Percentiles rank a stretch among this genome's conserved stretches.
Evolutionary conservation across 1,140 invertebrate species (phyloP).

Genomic region (Philotrypesis tridentata): DNA sequence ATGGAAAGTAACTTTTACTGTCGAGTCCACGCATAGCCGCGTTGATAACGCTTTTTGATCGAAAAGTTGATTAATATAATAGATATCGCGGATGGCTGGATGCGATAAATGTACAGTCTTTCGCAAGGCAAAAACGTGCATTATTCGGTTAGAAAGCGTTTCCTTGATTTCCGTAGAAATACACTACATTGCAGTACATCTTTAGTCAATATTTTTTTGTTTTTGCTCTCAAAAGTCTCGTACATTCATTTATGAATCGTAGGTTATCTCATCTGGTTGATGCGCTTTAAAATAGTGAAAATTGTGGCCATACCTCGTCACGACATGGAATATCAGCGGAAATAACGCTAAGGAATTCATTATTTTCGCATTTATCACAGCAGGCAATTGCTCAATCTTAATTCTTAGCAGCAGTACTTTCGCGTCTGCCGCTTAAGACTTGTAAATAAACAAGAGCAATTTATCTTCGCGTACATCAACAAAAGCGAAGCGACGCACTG

Average conservation of each 20-base stretch:
- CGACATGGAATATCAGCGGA: too few species aligned
- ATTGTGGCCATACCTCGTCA: too few species aligned
- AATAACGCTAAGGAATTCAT: too few species aligned
- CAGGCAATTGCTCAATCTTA: too few species aligned
- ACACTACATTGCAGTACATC: too few species aligned
- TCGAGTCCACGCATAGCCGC: background rate
- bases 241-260: too few species aligned
- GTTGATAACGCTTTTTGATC: background rate
- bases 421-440: background rate
- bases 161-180: background rate
- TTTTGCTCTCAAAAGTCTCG: too few species aligned
- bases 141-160: conserved; percentile 25
- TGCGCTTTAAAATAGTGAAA: too few species aligned
- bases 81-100: background rate
- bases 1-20: background rate
- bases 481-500: background rate
- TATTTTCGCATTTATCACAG: too few species aligned
- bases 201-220: too few species aligned
- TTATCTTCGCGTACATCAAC: background rate
- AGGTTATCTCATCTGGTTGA: too few species aligned
- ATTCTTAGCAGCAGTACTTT: background rate
- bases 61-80: conserved; percentile 10
- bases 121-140: background rate
- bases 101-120: background rate
- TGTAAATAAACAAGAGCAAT: background rate